phyloP scores from a whole-genome alignment of 1,140 invertebrate species.

The Pseudomyrmex cubaensis region DNA sequence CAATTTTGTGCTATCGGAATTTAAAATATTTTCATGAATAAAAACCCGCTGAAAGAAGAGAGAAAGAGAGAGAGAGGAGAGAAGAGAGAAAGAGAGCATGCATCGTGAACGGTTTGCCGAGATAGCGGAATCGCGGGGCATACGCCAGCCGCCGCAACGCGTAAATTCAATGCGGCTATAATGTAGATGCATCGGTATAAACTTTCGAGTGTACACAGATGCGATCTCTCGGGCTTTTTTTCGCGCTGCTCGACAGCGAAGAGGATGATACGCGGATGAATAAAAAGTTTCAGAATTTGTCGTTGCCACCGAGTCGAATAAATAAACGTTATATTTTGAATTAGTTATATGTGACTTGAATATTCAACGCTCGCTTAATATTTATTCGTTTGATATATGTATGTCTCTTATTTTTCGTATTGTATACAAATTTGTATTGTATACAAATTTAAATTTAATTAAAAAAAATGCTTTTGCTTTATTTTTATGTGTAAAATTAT shows the following conservation, averaged over 20 bases:
- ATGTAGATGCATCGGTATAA: conserved; percentile 47
- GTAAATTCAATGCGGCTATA: conserved; percentile 66
- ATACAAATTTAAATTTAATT: background rate
- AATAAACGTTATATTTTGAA: conserved; percentile 18
- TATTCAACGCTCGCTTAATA: no score
- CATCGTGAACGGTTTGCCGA: background rate
- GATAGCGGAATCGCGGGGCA: conserved; percentile 21
- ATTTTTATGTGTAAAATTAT: background rate
- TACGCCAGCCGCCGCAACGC: conserved; percentile 52
- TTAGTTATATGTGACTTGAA: background rate
- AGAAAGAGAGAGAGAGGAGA: conserved; percentile 15
- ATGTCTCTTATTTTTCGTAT: background rate
- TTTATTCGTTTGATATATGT: no score
- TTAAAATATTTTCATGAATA: conserved; percentile 79
- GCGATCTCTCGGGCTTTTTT: conserved; percentile 29
- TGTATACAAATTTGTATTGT: background rate
- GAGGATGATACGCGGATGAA: background rate
- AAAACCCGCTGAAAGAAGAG: conserved; percentile 58
- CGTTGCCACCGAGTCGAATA: background rate
- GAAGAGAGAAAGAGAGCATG: background rate
- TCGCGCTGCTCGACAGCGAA: background rate
- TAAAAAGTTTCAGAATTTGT: conserved; percentile 1
- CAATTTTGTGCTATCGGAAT: conserved; percentile 73
- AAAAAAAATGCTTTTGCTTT: background rate
- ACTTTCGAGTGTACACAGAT: conserved; percentile 39